Conservation (phyloP, 2,888 invertebrate species). For the Orthosia incerta region DNA sequence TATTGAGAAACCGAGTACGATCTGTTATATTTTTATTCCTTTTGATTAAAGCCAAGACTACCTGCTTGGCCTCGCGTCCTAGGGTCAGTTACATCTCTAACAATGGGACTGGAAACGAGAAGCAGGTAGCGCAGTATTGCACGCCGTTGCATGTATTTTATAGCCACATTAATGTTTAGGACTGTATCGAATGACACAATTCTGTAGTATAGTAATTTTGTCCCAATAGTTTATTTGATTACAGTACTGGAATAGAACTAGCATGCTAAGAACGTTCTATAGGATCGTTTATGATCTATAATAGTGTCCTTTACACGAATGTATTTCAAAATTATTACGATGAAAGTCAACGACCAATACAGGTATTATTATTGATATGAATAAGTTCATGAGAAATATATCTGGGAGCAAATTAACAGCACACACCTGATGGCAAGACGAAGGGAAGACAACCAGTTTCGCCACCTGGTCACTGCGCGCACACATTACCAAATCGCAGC, state of each 20-base stretch:
- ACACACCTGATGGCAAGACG: conserved; percentile 78
- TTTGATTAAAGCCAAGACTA: conserved; percentile 69
- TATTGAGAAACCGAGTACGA: conserved; percentile 37
- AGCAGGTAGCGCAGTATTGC: conserved; percentile 62
- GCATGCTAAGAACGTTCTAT: conserved; percentile 13
- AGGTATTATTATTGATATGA: conserved; percentile 12
- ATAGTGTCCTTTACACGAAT: background rate
- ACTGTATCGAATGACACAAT: conserved; percentile 48
- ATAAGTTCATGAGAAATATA: conserved; percentile 62
- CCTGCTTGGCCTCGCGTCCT: conserved; percentile 76
- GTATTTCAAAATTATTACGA: background rate
- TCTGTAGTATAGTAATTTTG: conserved; percentile 31
- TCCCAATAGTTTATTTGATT: conserved; percentile 21
- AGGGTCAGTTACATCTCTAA: conserved; percentile 79
- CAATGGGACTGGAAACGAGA: conserved; percentile 77
- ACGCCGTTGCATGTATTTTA: conserved; percentile 68
- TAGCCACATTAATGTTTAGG: conserved; percentile 54
- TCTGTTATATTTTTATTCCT: conserved; percentile 46
- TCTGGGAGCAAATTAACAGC: conserved; percentile 74
- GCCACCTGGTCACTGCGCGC: conserved; percentile 78
- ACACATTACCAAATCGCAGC: conserved; percentile 72
- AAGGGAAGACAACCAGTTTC: conserved; percentile 84
- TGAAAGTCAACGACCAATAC: background rate
- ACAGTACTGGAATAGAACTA: conserved; percentile 15
- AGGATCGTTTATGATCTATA: background rate